Evolutionary conservation across 2,888 invertebrate genomes (phyloP).

Genomic region (Ferrisia virgata): DNA sequence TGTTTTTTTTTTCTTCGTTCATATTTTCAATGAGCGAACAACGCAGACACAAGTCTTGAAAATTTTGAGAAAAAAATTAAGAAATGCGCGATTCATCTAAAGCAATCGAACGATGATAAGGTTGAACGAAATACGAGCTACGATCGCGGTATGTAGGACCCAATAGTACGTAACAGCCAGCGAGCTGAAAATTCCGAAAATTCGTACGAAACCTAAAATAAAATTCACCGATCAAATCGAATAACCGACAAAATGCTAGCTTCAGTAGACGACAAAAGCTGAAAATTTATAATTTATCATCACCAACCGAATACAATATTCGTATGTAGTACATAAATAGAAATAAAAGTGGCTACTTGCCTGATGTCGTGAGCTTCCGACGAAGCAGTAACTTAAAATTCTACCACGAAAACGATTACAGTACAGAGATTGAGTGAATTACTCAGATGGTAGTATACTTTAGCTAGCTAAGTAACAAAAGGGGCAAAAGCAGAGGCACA

Average conservation of each 20-base stretch:
- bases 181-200: background rate
- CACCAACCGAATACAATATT: constrained; percentile 33
- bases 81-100: no score
- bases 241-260: background rate
- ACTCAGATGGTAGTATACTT: constrained; percentile 49
- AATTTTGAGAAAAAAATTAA: no score
- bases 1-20: no score
- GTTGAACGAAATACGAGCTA: no score
- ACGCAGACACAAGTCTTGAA: no score
- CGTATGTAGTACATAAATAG: background rate
- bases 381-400: constrained; percentile 43
- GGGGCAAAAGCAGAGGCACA: constrained; percentile 49
- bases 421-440: constrained; percentile 44
- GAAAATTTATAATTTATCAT: constrained; percentile 3
- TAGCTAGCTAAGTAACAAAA: constrained; percentile 50
- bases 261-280: background rate
- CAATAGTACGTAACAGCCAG: background rate
- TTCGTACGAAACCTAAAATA: background rate
- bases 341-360: constrained; percentile 42
- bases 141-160: no score
- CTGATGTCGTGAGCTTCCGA: constrained; percentile 39
- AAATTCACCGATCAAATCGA: background rate
- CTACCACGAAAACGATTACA: constrained; percentile 45
- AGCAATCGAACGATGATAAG: no score
- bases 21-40: no score